Conservation (phyloP, 2,113 vertebrate genomes). For the Cebus imitator region DNA sequence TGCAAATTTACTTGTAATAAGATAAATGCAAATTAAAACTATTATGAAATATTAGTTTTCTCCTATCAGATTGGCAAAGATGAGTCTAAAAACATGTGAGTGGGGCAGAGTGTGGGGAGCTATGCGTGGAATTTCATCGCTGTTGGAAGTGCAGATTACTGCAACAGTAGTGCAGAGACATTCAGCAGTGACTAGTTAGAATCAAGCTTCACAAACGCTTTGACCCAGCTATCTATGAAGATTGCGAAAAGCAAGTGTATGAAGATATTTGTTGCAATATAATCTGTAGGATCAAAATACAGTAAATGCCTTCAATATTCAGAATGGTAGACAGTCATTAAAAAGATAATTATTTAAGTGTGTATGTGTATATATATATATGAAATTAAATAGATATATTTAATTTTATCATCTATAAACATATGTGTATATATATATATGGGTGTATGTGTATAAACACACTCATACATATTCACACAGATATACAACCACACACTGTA, state of each 20-base stretch:
- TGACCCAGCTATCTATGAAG: background rate
- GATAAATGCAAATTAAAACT: background rate
- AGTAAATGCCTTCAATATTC: no score
- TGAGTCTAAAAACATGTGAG: accelerated
- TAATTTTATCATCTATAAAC: background rate
- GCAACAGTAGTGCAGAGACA: accelerated
- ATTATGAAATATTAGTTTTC: no score
- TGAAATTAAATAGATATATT: no score
- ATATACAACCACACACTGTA: background rate
- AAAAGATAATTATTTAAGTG: background rate
- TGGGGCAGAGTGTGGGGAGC: accelerated
- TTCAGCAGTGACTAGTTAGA: accelerated
- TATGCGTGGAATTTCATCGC: accelerated
- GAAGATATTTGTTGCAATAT: no score
- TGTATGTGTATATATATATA: accelerated
- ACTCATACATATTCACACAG: background rate
- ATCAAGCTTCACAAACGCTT: accelerated
- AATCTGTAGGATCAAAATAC: background rate
- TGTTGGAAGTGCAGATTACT: accelerated
- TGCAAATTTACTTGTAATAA: background rate
- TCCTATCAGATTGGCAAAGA: background rate
- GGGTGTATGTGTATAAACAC: accelerated
- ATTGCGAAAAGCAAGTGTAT: background rate
- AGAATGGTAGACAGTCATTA: no score
- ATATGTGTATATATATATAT: accelerated